A percentile compares a stretch with the other conserved stretches of the same genome.
phyloP scores from a whole-genome alignment of 1,140 invertebrate species.

The Caenorhabditis latens region DNA sequence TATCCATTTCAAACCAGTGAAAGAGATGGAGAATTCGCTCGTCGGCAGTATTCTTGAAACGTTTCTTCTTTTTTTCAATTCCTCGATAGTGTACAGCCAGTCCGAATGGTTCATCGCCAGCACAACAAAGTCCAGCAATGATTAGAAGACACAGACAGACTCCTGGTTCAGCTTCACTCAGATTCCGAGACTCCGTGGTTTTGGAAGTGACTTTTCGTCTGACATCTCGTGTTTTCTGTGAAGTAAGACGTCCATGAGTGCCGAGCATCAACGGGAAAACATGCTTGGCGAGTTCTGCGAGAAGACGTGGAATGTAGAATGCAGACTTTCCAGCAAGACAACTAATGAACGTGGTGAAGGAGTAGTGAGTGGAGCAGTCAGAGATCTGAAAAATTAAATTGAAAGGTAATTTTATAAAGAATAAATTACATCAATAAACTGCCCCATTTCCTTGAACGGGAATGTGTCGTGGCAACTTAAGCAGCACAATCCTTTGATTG shows the following conservation, averaged over 20 bases:
- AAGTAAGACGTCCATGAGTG: not conserved
- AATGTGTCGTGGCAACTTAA: not conserved
- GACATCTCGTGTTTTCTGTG: slow-evolving; percentile 3
- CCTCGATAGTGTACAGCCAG: slow-evolving; percentile 54
- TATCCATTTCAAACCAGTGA: slow-evolving; percentile 60
- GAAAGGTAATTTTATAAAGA: not conserved
- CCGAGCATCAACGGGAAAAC: slow-evolving; percentile 16
- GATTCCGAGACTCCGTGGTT: not conserved
- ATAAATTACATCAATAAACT: slow-evolving; percentile 43
- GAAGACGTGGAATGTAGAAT: slow-evolving; percentile 41
- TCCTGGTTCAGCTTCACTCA: slow-evolving; percentile 23
- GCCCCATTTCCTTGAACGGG: slow-evolving; percentile 32
- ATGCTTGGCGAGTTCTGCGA: not conserved
- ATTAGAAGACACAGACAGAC: slow-evolving; percentile 50
- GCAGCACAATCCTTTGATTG: slow-evolving; percentile 49
- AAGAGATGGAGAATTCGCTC: slow-evolving; percentile 51
- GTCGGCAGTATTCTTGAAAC: slow-evolving; percentile 51
- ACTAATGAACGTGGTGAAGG: slow-evolving; percentile 53
- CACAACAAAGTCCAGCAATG: slow-evolving; percentile 42
- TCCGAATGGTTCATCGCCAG: slow-evolving; percentile 51
- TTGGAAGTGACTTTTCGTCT: slow-evolving; percentile 5
- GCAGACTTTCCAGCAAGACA: slow-evolving; percentile 58
- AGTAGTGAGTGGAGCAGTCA: slow-evolving; percentile 56
- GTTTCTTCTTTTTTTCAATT: slow-evolving; percentile 49
- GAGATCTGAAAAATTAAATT: slow-evolving; percentile 39